phyloP scores from a whole-genome alignment of 2,888 invertebrate species.

The Phasia obesa region DNA sequence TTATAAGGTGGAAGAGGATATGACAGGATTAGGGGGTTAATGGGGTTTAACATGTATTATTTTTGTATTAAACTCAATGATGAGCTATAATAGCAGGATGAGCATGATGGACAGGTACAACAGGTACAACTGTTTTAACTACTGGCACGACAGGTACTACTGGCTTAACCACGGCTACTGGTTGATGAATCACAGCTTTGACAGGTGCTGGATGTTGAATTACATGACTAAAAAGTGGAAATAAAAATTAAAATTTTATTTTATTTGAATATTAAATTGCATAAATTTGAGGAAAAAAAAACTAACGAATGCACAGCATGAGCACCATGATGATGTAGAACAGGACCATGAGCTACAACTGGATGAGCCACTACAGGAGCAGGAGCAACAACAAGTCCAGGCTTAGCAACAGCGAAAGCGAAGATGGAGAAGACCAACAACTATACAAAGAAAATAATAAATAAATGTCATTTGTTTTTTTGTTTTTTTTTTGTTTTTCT shows the following conservation, averaged over 20 bases:
- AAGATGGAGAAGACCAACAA: slow-evolving; percentile 78
- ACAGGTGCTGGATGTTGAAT: slow-evolving; percentile 82
- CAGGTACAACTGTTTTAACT: slow-evolving; percentile 76
- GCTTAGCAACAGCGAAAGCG: slow-evolving; percentile 77
- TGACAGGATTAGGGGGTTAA: slow-evolving; percentile 36
- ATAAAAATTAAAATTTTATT: slow-evolving; percentile 8
- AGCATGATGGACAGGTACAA: slow-evolving; percentile 80
- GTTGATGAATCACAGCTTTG: slow-evolving; percentile 75
- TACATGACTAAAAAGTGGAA: slow-evolving; percentile 78
- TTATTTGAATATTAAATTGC: background rate
- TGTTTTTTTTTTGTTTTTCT: too few relatives aligned
- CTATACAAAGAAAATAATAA: slow-evolving; percentile 70
- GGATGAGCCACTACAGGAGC: slow-evolving; percentile 74
- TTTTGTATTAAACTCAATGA: slow-evolving; percentile 71
- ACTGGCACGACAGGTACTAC: slow-evolving; percentile 75
- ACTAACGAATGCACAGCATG: slow-evolving; percentile 80
- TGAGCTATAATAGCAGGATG: slow-evolving; percentile 79
- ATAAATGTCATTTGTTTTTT: background rate
- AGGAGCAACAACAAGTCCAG: slow-evolving; percentile 80
- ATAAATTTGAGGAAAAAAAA: background rate
- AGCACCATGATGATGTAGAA: slow-evolving; percentile 78
- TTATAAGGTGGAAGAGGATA: slow-evolving; percentile 63
- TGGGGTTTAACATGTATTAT: background rate
- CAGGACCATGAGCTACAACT: slow-evolving; percentile 71
- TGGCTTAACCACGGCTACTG: slow-evolving; percentile 76